A percentile compares a stretch with the other conserved stretches of the same genome.
These are phyloP conservation scores for Tachycineta bicolor DNA, from an alignment of 2,113 vertebrate genomes.

Conservation along the genomic window DNA sequence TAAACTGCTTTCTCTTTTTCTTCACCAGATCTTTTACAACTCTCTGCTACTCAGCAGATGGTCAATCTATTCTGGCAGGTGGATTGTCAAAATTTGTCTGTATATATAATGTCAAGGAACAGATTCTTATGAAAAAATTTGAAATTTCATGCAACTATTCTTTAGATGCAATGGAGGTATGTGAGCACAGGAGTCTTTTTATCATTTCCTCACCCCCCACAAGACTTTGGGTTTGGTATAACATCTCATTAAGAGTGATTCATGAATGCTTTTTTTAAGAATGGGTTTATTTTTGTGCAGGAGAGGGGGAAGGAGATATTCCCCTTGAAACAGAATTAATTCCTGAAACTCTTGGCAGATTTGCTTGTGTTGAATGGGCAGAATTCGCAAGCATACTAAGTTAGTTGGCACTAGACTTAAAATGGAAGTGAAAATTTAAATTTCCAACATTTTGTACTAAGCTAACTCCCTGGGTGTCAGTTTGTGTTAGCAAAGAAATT, in stretches of 20 bases:
- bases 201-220: neutral
- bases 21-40: slow-evolving; percentile 87
- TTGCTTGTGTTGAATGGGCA: neutral
- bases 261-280: neutral
- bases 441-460: neutral
- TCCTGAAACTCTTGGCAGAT: neutral
- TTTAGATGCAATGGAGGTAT: slow-evolving; percentile 95
- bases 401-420: neutral
- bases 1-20: neutral
- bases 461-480: neutral
- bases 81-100: slow-evolving; percentile 95
- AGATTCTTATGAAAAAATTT: slow-evolving; percentile 95
- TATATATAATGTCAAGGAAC: slow-evolving; percentile 91
- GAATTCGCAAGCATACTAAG: neutral
- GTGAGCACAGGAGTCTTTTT: neutral
- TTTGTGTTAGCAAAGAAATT: neutral
- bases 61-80: slow-evolving; percentile 87
- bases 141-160: slow-evolving; percentile 97
- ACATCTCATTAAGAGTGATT: neutral
- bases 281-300: neutral
- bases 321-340: neutral
- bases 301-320: neutral
- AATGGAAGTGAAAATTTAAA: neutral
- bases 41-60: slow-evolving; percentile 94
- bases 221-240: neutral